Evolutionary conservation across 2,113 vertebrate genomes (phyloP), one percentile per base, ranked within the genome.

Genomic region (Neomonachus schauinslandi): DNA sequence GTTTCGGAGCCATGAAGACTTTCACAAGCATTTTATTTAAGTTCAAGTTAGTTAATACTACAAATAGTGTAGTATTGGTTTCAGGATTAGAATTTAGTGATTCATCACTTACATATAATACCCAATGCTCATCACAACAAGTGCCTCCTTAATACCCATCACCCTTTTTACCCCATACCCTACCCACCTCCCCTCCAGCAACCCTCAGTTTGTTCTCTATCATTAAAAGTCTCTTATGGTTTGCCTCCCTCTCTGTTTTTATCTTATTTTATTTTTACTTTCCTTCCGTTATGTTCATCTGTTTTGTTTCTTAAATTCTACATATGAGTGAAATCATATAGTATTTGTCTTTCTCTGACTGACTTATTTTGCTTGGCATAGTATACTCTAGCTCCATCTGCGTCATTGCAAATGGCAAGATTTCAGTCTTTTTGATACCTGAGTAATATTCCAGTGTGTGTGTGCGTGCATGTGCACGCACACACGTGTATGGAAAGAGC

Each of bases 381-480:
- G 57, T 59, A 59, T 2, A 24, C 22, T 24, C 21, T 59, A 24
- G 57, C 22, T 24, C 57, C 22, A 59, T 59, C 21, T 8, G 9
- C 57, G 3, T 22, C 57, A 10, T 24, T 59, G 57, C 22, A 59
- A 57, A 59, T 59, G 57, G 22, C 57, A 59, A 59, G 57, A 59
- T 59, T 59, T 59, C 57, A 59, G 16, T 22, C 55, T 57, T 57
- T 57, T 57, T 57, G 55, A 57, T 57, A 2, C 19, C 7, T 57
- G 19, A 57, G 55, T 57, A 57, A 57, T 57, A 57, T 57, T 51
- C 51, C 51, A 51, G 53, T 55, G 53, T 55, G 53, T 55, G 53
- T 19, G 16, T 14, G 15, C 16, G 4, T 15, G 3, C 16, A 4
- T 18, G 16, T 4, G 5, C 15, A 16, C 0, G 53, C 5, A 4